Conservation (phyloP, 2,797 vertebrate genomes). For the Diglossa cyanea region DNA sequence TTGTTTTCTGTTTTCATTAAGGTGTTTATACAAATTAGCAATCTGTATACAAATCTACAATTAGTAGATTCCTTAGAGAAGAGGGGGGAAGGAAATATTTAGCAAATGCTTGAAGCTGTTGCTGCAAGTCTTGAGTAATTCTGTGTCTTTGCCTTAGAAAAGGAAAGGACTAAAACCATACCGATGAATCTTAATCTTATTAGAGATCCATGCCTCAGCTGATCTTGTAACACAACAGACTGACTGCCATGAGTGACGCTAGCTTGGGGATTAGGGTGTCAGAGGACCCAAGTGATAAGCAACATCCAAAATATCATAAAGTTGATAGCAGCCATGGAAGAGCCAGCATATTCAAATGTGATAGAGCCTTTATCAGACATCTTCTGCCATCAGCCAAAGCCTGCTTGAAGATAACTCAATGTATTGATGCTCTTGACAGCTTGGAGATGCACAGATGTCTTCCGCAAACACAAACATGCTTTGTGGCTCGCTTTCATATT, state of each 20-base stretch:
- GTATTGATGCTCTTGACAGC: background rate
- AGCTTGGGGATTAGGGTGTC: background rate
- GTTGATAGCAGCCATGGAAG: background rate
- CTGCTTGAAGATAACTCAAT: background rate
- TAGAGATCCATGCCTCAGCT: conserved; percentile 79
- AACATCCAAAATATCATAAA: background rate
- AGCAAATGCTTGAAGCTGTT: background rate
- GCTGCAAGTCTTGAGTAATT: conserved; percentile 49
- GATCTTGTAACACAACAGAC: conserved; percentile 74
- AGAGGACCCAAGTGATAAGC: background rate
- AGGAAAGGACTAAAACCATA: conserved; percentile 76
- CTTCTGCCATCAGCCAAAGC: background rate
- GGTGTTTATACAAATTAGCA: background rate
- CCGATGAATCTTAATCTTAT: conserved; percentile 82
- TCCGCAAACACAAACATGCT: background rate
- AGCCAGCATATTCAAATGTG: background rate
- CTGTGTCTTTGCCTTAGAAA: conserved; percentile 73
- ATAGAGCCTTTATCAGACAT: background rate
- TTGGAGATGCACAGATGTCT: background rate
- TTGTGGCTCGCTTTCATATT: background rate
- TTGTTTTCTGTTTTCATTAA: background rate
- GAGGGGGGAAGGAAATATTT: background rate
- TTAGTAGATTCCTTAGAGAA: background rate
- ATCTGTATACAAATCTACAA: background rate
- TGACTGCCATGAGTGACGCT: conserved; percentile 71